These are phyloP conservation scores for Sipha flava DNA, from an alignment of 1,140 invertebrate genomes.

Conservation along the genomic window DNA sequence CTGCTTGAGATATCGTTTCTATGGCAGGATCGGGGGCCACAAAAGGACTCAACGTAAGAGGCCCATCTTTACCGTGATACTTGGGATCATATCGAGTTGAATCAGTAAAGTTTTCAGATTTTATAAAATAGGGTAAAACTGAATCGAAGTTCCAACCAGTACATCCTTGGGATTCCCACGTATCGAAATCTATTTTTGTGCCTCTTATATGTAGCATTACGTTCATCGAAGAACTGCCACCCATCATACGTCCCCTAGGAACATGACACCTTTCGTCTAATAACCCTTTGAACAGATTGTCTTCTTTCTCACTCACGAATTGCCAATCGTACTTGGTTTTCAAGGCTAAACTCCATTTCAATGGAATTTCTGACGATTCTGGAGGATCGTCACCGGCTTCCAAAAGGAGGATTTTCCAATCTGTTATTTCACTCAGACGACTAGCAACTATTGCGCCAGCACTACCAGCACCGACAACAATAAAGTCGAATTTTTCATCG, in stretches of 20 bases:
- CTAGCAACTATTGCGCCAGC: constrained; percentile 51
- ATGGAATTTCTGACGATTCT: constrained; percentile 36
- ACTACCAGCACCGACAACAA: constrained; percentile 48
- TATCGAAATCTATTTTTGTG: constrained; percentile 62
- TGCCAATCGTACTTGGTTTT: constrained; percentile 14
- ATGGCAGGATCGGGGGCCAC: neutral
- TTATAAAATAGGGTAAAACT: constrained; percentile 78
- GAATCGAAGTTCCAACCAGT: constrained; percentile 73
- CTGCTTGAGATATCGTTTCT: neutral
- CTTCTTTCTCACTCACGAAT: constrained; percentile 5
- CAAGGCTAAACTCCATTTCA: neutral
- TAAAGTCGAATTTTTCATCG: constrained; percentile 31
- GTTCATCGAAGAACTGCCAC: constrained; percentile 47
- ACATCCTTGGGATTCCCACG: constrained; percentile 58
- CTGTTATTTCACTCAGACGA: constrained; percentile 46
- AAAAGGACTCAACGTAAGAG: constrained; percentile 10
- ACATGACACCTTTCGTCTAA: constrained; percentile 22
- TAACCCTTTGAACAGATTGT: constrained; percentile 31
- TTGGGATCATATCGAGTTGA: constrained; percentile 60
- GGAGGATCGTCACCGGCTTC: constrained; percentile 59
- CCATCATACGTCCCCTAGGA: constrained; percentile 36
- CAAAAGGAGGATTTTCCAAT: constrained; percentile 47
- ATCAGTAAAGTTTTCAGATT: constrained; percentile 78
- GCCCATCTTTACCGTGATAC: constrained; percentile 54
- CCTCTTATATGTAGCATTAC: constrained; percentile 80